Conservation (phyloP, 2,797 vertebrate species). For the Pitangus sulphuratus region DNA sequence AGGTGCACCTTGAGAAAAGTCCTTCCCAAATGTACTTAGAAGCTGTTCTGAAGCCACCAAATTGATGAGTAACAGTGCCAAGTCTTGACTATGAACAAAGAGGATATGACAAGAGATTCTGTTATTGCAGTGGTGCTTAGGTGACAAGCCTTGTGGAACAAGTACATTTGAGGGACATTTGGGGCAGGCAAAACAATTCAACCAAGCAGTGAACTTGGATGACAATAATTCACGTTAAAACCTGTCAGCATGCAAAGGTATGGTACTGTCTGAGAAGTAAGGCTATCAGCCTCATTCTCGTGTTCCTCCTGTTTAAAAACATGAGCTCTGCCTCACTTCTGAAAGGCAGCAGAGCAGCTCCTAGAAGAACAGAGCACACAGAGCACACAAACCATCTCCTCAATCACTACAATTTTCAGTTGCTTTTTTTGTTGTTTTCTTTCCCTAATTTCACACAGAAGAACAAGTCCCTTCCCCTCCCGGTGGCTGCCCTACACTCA, state of each 20-base stretch:
- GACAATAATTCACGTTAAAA: conserved; percentile 37
- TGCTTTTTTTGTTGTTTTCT: not conserved
- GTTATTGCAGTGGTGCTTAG: conserved; percentile 26
- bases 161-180: conserved; percentile 44
- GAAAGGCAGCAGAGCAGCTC: not conserved
- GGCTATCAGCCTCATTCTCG: not conserved
- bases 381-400: not conserved
- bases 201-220: not conserved
- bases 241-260: conserved; percentile 25
- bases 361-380: not conserved
- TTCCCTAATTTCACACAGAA: not conserved
- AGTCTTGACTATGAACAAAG: not conserved
- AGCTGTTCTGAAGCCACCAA: conserved; percentile 20
- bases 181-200: conserved; percentile 18
- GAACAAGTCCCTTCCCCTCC: not conserved
- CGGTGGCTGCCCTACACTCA: rapidly evolving
- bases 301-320: not conserved
- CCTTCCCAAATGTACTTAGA: not conserved
- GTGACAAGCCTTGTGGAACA: conserved; percentile 48
- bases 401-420: not conserved
- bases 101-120: conserved; percentile 12
- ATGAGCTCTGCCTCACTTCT: not conserved
- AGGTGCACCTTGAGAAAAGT: conserved; percentile 30
- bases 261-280: not conserved
- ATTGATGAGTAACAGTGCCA: conserved; percentile 24